Evolutionary conservation across 1,140 invertebrate genomes (phyloP), one percentile per base, ranked within the genome.

Genomic region (Diploscapter pachys): DNA sequence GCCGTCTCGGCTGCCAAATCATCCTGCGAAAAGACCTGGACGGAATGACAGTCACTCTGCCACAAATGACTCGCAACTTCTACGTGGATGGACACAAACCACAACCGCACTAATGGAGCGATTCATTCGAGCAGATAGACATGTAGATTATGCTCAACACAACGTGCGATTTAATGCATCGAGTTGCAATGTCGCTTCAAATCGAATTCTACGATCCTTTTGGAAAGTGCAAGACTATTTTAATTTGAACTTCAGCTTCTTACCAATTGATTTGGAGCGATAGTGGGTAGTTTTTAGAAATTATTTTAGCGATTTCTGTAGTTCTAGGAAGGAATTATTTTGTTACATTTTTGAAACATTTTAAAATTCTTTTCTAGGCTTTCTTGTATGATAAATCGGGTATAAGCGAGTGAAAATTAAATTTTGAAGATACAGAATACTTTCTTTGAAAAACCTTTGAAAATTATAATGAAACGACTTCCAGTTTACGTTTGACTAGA

Each of bases 81-180:
- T 98, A 99, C 89, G 96, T 98, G 11, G 96, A 98, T 88, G 96
- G 95, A 52, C 94, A 98, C 80, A 93, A 92, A 82, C 95, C 95
- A 31, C 90, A 92, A 78, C 92, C 93, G 55, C 94, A 96, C 87
- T 96, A 88, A 68, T 69, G 31, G 31, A 31, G 31, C 31, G 31
- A 31, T 31, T 31, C 31, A 31, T 31, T 31, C 31, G 31, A 31
- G 31, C 31, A 31, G 31, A 31, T 31, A 31, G 31, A 31, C 31
- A 31, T 31, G 31, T 31, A 31, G 31, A 31, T 31, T 31, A 31
- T 31, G 31, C 31, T 31, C 31, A 31, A 31, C 31, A 31, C 31
- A 31, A 31, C 31, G 31, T 31, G 31, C 31, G 31, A 31, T 31
- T 31, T 31, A 31, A 31, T 31, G 31, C 31, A 31, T 31, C 31